A percentile compares a stretch with the other conserved stretches of the same genome.
phyloP scores from a whole-genome alignment of 2,797 vertebrate species.

The Scleropages formosus region DNA sequence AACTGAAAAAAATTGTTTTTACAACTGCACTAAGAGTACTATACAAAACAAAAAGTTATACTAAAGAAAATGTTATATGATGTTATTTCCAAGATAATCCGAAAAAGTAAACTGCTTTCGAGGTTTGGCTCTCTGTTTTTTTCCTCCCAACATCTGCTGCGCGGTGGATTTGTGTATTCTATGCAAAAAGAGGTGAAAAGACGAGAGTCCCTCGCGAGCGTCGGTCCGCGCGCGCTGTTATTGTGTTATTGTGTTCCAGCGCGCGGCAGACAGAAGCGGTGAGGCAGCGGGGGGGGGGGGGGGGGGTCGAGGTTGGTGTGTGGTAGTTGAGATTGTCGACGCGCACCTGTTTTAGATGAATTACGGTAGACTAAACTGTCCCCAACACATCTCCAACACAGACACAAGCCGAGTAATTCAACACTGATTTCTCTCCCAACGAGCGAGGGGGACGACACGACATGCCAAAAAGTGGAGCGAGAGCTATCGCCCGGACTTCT shows the following conservation, averaged over 20 bases:
- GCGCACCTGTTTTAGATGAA: slow-evolving; percentile 76
- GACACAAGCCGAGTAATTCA: slow-evolving; percentile 68
- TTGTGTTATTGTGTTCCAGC: slow-evolving; percentile 57
- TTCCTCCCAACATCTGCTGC: slow-evolving; percentile 65
- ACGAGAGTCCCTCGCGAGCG: slow-evolving; percentile 52
- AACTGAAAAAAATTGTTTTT: too few relatives aligned
- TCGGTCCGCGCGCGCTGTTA: slow-evolving; percentile 50
- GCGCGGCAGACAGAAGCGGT: slow-evolving; percentile 52
- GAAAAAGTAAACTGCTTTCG: slow-evolving; percentile 50
- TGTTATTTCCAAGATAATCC: slow-evolving; percentile 35
- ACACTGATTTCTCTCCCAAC: slow-evolving; percentile 69
- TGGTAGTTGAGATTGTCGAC: slow-evolving; percentile 43
- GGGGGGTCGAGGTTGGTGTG: too few relatives aligned
- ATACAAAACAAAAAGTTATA: slow-evolving; percentile 46
- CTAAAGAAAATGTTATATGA: slow-evolving; percentile 14
- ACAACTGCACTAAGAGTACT: too few relatives aligned
- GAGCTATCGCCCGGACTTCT: slow-evolving; percentile 53
- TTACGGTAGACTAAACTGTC: slow-evolving; percentile 78
- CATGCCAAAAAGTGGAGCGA: slow-evolving; percentile 68
- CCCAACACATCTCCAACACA: slow-evolving; percentile 58
- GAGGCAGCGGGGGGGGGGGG: background rate
- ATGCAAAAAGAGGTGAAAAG: slow-evolving; percentile 63
- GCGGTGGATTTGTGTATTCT: slow-evolving; percentile 39
- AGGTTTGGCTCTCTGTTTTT: slow-evolving; percentile 52
- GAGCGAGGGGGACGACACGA: slow-evolving; percentile 66